These are phyloP conservation scores for Oryzias dopingdopingensis DNA, from an alignment of 2,797 vertebrate species.

Conservation along the genomic window DNA sequence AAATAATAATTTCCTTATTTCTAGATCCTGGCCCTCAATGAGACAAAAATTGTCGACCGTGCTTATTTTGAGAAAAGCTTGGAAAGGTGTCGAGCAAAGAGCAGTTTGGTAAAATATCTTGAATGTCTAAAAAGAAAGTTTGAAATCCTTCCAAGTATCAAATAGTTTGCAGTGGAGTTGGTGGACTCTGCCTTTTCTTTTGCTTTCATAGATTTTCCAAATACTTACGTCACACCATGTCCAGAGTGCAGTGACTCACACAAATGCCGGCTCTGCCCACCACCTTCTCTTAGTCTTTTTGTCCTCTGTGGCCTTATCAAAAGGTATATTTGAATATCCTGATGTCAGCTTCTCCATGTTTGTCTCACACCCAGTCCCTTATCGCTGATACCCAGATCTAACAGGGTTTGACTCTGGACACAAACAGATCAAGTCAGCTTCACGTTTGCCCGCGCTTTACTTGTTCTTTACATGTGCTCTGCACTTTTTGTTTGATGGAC, in stretches of 20 bases:
- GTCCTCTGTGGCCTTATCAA: constrained; percentile 42
- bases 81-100: too few species aligned
- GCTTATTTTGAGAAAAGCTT: too few species aligned
- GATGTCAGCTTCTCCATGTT: constrained; percentile 55
- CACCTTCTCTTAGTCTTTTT: constrained; percentile 38
- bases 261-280: constrained; percentile 40
- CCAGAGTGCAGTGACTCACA: constrained; percentile 60
- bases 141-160: background rate
- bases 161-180: constrained; percentile 11
- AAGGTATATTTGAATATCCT: constrained; percentile 32
- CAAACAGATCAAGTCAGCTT: constrained; percentile 30
- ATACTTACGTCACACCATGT: constrained; percentile 63
- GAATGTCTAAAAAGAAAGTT: background rate
- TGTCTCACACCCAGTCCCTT: constrained; percentile 46
- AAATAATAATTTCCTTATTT: too few species aligned
- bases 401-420: constrained; percentile 41
- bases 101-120: too few species aligned
- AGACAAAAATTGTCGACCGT: too few species aligned
- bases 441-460: constrained; percentile 11
- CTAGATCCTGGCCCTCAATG: too few species aligned
- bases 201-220: constrained; percentile 59
- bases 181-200: constrained; percentile 27
- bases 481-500: constrained; percentile 57
- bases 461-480: constrained; percentile 49
- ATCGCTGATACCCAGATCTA: constrained; percentile 37